These are phyloP conservation scores for Papilio elwesi DNA, from an alignment of 2,888 invertebrate genomes.

Conservation along the genomic window DNA sequence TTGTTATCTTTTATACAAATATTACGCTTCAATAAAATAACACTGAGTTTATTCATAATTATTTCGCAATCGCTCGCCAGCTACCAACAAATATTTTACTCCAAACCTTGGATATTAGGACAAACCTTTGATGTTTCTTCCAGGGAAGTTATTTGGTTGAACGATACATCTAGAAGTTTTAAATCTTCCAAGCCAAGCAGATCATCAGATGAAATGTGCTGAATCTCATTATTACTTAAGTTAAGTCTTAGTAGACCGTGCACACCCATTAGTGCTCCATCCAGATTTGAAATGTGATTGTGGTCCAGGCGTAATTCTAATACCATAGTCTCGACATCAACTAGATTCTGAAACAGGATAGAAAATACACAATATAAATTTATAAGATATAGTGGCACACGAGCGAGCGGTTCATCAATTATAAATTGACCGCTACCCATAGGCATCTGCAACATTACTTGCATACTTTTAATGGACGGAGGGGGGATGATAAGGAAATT, in stretches of 20 bases:
- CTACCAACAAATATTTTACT: constrained; percentile 46
- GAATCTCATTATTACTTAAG: constrained; percentile 89
- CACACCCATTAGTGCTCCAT: constrained; percentile 90
- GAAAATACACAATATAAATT: not conserved
- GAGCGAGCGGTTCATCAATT: no score
- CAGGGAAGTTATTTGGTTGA: constrained; percentile 89
- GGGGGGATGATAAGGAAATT: no score
- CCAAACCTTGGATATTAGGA: constrained; percentile 36
- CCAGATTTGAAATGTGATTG: constrained; percentile 88
- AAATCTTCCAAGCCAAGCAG: constrained; percentile 90
- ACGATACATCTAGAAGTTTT: constrained; percentile 89
- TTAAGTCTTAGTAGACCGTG: constrained; percentile 89
- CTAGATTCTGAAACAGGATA: constrained; percentile 85
- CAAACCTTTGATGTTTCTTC: constrained; percentile 93
- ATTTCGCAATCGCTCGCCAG: constrained; percentile 48
- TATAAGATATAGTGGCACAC: not conserved
- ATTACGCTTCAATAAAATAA: constrained; percentile 24
- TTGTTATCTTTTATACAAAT: not conserved
- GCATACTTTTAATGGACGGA: no score
- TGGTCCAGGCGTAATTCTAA: constrained; percentile 89
- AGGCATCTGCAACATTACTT: no score
- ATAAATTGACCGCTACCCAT: no score
- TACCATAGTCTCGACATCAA: constrained; percentile 90
- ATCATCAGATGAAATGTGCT: constrained; percentile 90
- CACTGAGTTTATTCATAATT: not conserved